phyloP scores from a whole-genome alignment of 2,888 invertebrate species.

The Tortrix viridana region DNA sequence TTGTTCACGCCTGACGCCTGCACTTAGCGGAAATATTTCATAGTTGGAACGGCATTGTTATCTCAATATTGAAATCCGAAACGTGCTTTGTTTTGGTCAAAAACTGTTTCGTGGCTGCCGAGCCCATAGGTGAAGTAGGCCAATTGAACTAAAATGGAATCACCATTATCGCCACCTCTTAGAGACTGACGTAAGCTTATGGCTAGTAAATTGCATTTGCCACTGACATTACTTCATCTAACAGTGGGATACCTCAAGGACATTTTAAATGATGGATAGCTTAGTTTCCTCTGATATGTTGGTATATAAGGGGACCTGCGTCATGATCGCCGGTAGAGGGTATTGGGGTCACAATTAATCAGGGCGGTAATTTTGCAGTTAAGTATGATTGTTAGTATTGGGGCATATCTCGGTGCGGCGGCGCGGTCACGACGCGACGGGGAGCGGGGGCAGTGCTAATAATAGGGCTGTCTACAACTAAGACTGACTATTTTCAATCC shows the following conservation, averaged over 20 bases:
- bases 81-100: conserved; percentile 57
- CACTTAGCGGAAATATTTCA: conserved; percentile 69
- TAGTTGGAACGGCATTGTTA: conserved; percentile 54
- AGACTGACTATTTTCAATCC: too few relatives aligned
- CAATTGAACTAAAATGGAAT: conserved; percentile 72
- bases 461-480: conserved; percentile 12
- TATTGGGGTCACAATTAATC: conserved; percentile 31
- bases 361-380: conserved; percentile 30
- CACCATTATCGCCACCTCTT: conserved; percentile 64
- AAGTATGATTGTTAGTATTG: conserved; percentile 61
- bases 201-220: conserved; percentile 58
- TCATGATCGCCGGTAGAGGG: conserved; percentile 18
- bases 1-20: conserved; percentile 62
- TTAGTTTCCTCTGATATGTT: conserved; percentile 46
- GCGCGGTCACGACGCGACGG: conserved; percentile 57
- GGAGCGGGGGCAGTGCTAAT: conserved; percentile 17
- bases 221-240: conserved; percentile 60
- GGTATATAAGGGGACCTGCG: conserved; percentile 40
- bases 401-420: conserved; percentile 58
- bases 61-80: conserved; percentile 31
- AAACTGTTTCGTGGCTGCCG: conserved; percentile 66
- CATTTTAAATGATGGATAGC: conserved; percentile 55
- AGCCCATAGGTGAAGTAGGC: conserved; percentile 68
- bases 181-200: conserved; percentile 67
- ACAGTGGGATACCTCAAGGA: conserved; percentile 62